Evolutionary conservation across 2,888 invertebrate species (phyloP).

Genomic region (Rhopalosiphum nymphaeae): DNA sequence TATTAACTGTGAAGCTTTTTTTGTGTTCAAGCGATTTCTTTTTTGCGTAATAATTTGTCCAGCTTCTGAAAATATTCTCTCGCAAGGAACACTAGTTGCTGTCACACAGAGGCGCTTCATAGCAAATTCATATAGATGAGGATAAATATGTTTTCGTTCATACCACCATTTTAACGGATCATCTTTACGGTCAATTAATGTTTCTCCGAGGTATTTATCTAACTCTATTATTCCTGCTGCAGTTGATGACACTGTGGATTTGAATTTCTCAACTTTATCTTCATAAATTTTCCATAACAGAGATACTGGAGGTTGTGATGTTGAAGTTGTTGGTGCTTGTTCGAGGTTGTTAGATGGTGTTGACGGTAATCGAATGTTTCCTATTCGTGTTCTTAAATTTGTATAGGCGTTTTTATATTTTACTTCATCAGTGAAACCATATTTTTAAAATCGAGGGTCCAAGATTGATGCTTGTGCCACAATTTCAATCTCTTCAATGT

Average conservation of each 20-base stretch:
- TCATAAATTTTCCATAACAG: slow-evolving; percentile 8
- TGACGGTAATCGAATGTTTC: slow-evolving; percentile 16
- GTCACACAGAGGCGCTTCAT: slow-evolving; percentile 37
- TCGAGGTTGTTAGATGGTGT: not conserved
- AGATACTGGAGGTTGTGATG: slow-evolving; percentile 23
- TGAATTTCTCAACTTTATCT: slow-evolving; percentile 28
- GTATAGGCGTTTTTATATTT: slow-evolving; percentile 38
- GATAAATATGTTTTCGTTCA: slow-evolving; percentile 14
- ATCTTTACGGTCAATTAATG: slow-evolving; percentile 19
- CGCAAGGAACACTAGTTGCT: slow-evolving; percentile 29
- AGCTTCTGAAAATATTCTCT: slow-evolving; percentile 41
- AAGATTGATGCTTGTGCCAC: slow-evolving; percentile 60
- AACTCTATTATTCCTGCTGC: slow-evolving; percentile 25
- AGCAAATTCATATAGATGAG: not conserved
- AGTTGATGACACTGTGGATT: slow-evolving; percentile 24
- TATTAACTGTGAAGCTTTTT: slow-evolving; percentile 25
- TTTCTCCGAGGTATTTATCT: slow-evolving; percentile 10
- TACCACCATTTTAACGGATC: slow-evolving; percentile 34
- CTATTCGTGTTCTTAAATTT: slow-evolving; percentile 10
- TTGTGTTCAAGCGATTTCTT: slow-evolving; percentile 8
- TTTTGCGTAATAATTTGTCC: not conserved
- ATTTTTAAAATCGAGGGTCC: slow-evolving; percentile 63
- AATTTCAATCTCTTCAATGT: slow-evolving; percentile 62
- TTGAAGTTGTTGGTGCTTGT: not conserved
- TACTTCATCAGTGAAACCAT: not conserved